These are phyloP conservation scores for Notiomystis cincta DNA, from an alignment of 2,113 vertebrate genomes.

Conservation along the genomic window DNA sequence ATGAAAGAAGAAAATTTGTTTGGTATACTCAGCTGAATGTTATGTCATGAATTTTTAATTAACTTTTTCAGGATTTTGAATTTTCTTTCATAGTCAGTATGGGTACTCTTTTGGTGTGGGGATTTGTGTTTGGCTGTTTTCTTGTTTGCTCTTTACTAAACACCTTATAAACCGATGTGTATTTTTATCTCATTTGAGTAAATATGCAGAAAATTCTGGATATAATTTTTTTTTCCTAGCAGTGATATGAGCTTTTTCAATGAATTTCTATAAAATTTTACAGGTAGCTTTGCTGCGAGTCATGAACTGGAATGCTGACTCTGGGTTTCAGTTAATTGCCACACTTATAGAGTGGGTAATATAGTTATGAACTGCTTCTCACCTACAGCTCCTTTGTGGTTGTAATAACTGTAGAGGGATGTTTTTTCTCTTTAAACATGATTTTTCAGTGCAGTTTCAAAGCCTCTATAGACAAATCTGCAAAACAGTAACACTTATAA, in stretches of 20 bases:
- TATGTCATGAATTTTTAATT: neutral
- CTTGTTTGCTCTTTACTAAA: neutral
- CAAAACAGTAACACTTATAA: neutral
- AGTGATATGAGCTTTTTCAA: neutral
- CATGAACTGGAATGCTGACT: neutral
- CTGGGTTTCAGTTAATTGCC: neutral
- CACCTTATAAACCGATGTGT: neutral
- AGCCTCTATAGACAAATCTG: neutral
- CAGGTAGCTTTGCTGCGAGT: neutral
- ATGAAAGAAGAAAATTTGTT: neutral
- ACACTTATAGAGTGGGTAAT: neutral
- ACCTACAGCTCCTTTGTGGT: neutral
- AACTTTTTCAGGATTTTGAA: neutral
- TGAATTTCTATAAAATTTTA: neutral
- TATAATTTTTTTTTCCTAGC: neutral
- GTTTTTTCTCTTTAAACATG: neutral
- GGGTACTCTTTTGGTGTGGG: accelerated
- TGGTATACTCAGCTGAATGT: neutral
- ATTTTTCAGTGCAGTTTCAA: neutral
- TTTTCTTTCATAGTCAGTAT: neutral
- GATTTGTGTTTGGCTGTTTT: neutral
- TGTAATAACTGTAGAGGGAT: neutral
- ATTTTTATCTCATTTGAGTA: neutral
- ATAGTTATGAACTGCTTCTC: neutral
- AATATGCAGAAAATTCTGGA: neutral